Conservation (phyloP, 2,113 vertebrate species). For the Nyctibius bracteatus region DNA sequence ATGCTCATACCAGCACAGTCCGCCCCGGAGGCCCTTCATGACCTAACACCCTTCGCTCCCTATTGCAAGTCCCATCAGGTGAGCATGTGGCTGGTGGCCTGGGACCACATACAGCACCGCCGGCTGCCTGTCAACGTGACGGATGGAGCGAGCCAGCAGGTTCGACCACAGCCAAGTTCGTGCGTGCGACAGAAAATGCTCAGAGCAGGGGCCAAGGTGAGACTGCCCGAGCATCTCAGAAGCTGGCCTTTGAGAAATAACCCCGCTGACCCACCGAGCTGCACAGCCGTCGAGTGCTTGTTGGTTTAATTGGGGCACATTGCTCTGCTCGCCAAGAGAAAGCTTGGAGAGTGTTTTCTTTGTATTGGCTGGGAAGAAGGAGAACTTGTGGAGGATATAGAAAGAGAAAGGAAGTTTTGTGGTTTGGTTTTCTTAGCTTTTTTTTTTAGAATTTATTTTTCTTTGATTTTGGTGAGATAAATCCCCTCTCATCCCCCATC, state of each 20-base stretch:
- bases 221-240: neutral
- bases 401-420: neutral
- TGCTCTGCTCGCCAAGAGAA: neutral
- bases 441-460: neutral
- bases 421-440: neutral
- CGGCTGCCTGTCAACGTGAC: neutral
- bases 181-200: neutral
- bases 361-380: neutral
- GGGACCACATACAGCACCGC: neutral
- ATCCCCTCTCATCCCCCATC: neutral
- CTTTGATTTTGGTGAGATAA: neutral
- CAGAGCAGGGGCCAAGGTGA: neutral
- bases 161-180: neutral
- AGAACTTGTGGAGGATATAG: neutral
- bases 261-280: accelerated
- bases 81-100: neutral
- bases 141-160: neutral
- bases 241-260: neutral
- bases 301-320: neutral
- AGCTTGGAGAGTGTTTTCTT: neutral
- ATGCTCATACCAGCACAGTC: neutral
- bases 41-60: neutral
- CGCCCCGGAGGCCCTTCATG: neutral
- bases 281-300: accelerated
- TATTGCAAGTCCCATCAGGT: neutral